These are phyloP conservation scores for Hydropsyche betteni DNA, from an alignment of 2,888 invertebrate species.

Conservation along the genomic window DNA sequence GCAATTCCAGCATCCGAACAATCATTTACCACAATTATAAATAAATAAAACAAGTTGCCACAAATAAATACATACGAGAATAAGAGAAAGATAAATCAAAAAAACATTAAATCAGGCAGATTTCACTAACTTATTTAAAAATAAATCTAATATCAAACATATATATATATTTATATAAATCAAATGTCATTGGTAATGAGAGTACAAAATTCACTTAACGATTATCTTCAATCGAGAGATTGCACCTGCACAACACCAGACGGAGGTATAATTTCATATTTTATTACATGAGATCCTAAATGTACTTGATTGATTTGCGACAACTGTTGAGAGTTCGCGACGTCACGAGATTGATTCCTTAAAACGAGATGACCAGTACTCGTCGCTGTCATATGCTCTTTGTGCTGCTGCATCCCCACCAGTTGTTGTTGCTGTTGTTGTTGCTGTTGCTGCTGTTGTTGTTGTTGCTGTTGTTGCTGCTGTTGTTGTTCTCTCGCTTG, in stretches of 20 bases:
- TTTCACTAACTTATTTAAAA: neutral
- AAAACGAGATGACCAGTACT: conserved; percentile 48
- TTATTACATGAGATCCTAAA: conserved; percentile 62
- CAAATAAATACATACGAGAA: neutral
- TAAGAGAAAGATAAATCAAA: neutral
- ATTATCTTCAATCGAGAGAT: conserved; percentile 59
- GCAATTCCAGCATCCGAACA: neutral
- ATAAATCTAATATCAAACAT: neutral
- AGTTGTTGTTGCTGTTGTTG: conserved; percentile 47
- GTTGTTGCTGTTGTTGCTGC: conserved; percentile 42
- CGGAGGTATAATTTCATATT: conserved; percentile 69
- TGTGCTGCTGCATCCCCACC: conserved; percentile 43
- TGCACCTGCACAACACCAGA: conserved; percentile 64
- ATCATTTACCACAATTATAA: neutral
- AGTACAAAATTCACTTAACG: conserved; percentile 10
- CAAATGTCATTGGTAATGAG: conserved; percentile 9
- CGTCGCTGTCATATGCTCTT: conserved; percentile 43
- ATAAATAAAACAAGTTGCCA: no score
- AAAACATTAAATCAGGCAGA: neutral
- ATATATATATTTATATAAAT: neutral
- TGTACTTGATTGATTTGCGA: conserved; percentile 58
- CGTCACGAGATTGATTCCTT: conserved; percentile 61
- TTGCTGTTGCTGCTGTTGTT: conserved; percentile 47
- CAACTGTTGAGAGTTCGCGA: conserved; percentile 61
- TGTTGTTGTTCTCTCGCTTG: conserved; percentile 47